Conservation (phyloP, 1,140 invertebrate genomes). For the Magallana ariakensis region DNA sequence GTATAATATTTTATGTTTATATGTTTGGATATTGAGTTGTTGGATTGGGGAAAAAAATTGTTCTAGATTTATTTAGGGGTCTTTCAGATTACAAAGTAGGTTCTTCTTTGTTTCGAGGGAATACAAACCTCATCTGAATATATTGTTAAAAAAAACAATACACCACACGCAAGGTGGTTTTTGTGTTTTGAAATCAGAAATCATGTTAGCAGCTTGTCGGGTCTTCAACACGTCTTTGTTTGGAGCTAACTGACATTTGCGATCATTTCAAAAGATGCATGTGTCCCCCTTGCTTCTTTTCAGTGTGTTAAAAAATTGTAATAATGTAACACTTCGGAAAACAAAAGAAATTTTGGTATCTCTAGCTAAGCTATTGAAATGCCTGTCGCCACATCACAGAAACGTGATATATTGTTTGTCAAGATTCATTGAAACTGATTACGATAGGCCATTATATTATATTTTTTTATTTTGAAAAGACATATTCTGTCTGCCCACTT, state of each 20-base stretch:
- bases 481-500: not conserved
- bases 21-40: too few relatives aligned
- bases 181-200: not conserved
- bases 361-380: not conserved
- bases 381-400: not conserved
- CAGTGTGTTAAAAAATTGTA: slow-evolving; percentile 10
- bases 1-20: too few relatives aligned
- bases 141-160: not conserved
- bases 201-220: slow-evolving; percentile 18
- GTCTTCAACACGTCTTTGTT: slow-evolving; percentile 21
- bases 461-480: not conserved
- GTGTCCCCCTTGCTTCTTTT: slow-evolving; percentile 12
- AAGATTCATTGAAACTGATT: slow-evolving; percentile 21
- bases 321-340: slow-evolving; percentile 10
- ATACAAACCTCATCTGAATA: too few relatives aligned
- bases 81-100: too few relatives aligned
- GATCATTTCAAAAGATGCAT: slow-evolving; percentile 16
- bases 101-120: too few relatives aligned
- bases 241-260: not conserved
- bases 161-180: not conserved
- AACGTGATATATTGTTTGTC: slow-evolving; percentile 27
- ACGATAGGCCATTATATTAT: not conserved
- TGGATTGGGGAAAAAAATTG: too few relatives aligned
- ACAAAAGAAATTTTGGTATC: slow-evolving; percentile 31
- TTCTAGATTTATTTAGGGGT: too few relatives aligned